Evolutionary conservation across 2,113 vertebrate genomes (phyloP), one percentile per base, ranked within the genome.

Genomic region (Psammodynastes pulverulentus): DNA sequence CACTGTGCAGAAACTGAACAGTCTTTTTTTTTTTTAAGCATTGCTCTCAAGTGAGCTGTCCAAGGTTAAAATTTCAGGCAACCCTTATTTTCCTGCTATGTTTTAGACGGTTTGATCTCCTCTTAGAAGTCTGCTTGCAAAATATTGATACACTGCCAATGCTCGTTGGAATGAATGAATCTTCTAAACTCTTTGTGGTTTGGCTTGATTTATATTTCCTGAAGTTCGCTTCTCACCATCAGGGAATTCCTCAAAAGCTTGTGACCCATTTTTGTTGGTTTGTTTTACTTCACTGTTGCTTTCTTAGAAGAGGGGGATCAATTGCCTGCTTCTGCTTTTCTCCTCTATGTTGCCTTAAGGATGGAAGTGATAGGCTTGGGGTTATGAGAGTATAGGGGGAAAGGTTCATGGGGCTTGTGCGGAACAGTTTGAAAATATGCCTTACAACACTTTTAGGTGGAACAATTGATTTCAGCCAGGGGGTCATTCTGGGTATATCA

Each of bases 61-160:
- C 13, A 89, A 13, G 85, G 43, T 88, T 56, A 89, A 91, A 89
- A 9, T 94, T 94, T 93, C 91, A 94, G 87, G 10, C 0, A 92
- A 48, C 0, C 90, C 87, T 92, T 24, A 19, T 58, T 1, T 56
- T 26, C 84, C 53, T 86, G 88, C 24, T 0, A 23, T 91, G 10
- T 86, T 19, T 39, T 39, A 34, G 45, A 45, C 2, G 4, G 45
- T 86, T 51, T 86, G 51, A 10, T 85, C 58, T 92, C 1, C 15
- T 49, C 15, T 53, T 34, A 4, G n/a, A 88, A 88, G 67, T 5
- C 26, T 17, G 4, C 12, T 39, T 26, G 2, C 48, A 92, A 85
- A 89, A 84, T 7, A 5, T 24, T 21, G 21, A 24, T 19, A 53
- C 6, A 17, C 23, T 39, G 58, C 21, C 88, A 26, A 54, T 54